Conservation (phyloP, 2,888 invertebrate species). For the Andrena trimmerana region DNA sequence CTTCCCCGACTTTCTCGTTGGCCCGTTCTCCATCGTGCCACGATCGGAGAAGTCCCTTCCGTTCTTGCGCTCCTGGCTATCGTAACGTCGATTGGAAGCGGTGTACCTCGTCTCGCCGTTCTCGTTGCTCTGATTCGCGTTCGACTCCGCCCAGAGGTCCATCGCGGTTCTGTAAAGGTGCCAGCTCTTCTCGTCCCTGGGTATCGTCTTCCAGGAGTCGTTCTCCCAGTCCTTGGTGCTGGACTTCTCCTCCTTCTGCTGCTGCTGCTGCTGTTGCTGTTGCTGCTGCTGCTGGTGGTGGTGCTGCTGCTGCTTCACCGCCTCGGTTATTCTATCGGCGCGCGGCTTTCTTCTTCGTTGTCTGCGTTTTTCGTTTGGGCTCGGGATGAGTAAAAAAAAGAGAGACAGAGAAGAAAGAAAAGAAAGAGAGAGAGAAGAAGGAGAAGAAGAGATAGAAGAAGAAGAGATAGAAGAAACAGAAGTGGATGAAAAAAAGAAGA, state of each 20-base stretch:
- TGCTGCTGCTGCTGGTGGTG: conserved; percentile 55
- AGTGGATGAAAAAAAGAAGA: conserved; percentile 57
- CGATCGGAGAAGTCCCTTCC: conserved; percentile 68
- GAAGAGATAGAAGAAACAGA: conserved; percentile 45
- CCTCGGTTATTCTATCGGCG: conserved; percentile 75
- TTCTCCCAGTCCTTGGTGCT: conserved; percentile 81
- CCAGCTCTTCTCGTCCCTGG: conserved; percentile 84
- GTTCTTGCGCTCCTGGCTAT: conserved; percentile 66
- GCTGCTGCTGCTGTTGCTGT: too few species aligned
- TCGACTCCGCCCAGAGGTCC: conserved; percentile 84
- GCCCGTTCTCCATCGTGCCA: conserved; percentile 64
- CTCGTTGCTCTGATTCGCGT: conserved; percentile 71
- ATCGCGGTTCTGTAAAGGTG: conserved; percentile 84
- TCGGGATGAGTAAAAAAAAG: conserved; percentile 79
- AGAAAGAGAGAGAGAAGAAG: conserved; percentile 63
- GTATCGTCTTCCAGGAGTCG: conserved; percentile 83
- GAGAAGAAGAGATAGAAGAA: conserved; percentile 48
- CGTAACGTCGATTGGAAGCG: conserved; percentile 52
- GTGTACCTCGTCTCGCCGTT: conserved; percentile 59
- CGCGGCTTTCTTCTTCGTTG: conserved; percentile 83
- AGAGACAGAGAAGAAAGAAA: conserved; percentile 64
- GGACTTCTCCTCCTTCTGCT: conserved; percentile 70
- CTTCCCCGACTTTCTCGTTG: conserved; percentile 49
- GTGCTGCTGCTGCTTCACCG: conserved; percentile 73
- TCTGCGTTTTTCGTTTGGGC: conserved; percentile 79